phyloP scores from a whole-genome alignment of 2,888 invertebrate species.

The Hipparchia semele region DNA sequence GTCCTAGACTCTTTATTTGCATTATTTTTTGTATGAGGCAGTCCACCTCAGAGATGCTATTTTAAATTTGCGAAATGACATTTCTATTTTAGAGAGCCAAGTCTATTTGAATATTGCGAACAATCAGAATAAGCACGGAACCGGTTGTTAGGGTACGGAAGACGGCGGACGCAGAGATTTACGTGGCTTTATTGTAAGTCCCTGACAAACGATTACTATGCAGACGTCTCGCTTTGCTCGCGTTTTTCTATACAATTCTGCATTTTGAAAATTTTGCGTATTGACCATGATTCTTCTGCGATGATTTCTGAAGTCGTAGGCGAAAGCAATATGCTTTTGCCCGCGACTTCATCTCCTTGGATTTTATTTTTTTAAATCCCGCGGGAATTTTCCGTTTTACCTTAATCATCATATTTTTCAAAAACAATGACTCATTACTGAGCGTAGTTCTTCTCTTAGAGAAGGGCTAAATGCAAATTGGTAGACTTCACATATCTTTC shows the following conservation, averaged over 20 bases:
- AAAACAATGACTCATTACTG: no score
- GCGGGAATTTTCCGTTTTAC: no score
- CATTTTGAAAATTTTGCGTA: neutral
- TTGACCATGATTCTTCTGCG: no score
- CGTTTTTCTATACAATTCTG: conserved; percentile 32
- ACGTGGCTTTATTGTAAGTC: conserved; percentile 57
- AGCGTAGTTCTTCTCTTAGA: no score
- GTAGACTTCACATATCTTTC: no score
- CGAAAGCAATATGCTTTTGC: no score
- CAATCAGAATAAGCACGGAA: conserved; percentile 49
- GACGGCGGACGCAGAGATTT: conserved; percentile 40
- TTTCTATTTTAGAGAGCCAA: conserved; percentile 35
- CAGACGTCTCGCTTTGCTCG: conserved; percentile 59
- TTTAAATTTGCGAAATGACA: conserved; percentile 32
- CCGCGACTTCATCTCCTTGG: no score
- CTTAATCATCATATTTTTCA: no score
- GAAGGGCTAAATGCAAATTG: no score
- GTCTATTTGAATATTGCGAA: conserved; percentile 47
- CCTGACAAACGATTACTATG: conserved; percentile 63
- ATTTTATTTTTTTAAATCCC: no score
- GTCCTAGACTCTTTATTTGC: neutral
- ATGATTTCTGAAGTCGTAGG: no score
- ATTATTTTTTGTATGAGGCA: neutral
- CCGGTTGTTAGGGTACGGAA: conserved; percentile 47
- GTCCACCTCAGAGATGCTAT: conserved; percentile 23